phyloP scores from a whole-genome alignment of 1,140 invertebrate species.

The Drosophila rhopaloa region DNA sequence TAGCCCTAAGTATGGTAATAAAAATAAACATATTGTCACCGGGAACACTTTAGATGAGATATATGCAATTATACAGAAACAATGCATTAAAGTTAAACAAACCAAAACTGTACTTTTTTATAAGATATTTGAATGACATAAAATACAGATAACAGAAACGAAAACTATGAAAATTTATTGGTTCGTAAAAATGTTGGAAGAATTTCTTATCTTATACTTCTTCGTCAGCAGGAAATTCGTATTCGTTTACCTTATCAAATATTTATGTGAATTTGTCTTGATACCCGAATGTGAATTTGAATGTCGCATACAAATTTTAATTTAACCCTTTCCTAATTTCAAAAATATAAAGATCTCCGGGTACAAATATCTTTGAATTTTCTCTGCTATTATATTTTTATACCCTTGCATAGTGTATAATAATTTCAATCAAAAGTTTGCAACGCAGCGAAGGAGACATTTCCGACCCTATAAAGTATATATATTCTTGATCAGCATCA shows the following conservation, averaged over 20 bases:
- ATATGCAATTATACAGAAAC: constrained; percentile 59
- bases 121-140: constrained; percentile 75
- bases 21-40: constrained; percentile 50
- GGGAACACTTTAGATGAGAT: constrained; percentile 70
- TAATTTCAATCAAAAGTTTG: too few relatives aligned
- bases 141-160: constrained; percentile 59
- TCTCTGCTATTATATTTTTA: too few relatives aligned
- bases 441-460: too few relatives aligned
- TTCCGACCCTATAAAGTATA: too few relatives aligned
- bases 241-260: neutral
- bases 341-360: too few relatives aligned
- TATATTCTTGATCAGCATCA: too few relatives aligned
- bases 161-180: neutral
- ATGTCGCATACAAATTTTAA: too few relatives aligned
- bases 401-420: too few relatives aligned
- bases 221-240: neutral
- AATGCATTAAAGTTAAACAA: constrained; percentile 67
- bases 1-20: constrained; percentile 47
- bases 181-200: neutral
- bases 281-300: too few relatives aligned
- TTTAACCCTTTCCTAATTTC: too few relatives aligned
- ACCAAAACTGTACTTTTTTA: constrained; percentile 78
- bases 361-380: too few relatives aligned
- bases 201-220: neutral
- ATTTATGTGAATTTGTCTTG: neutral